A percentile compares a stretch with the other conserved stretches of the same genome.
Evolutionary conservation across 64 coral and sea anemone species (phyloP).

Genomic region (Montipora foliosa): DNA sequence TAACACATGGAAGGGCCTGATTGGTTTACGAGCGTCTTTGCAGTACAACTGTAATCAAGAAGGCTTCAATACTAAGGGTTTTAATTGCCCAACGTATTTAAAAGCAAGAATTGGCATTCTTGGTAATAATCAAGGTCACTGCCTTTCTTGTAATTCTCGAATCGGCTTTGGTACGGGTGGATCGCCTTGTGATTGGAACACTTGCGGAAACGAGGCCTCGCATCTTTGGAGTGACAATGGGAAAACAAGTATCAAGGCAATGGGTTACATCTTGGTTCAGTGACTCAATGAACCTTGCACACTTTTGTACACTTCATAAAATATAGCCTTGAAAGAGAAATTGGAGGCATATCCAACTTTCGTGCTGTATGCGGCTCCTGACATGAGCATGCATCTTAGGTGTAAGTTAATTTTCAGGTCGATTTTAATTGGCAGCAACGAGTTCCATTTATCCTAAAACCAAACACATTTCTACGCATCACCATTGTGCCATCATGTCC

Average conservation of each 20-base stretch:
- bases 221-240: not conserved
- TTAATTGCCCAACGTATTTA: not conserved
- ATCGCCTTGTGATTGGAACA: not conserved
- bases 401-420: too few species aligned
- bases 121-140: conserved; percentile 28
- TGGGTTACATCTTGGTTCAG: conserved; percentile 64
- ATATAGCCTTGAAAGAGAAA: too few species aligned
- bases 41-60: conserved; percentile 58
- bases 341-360: too few species aligned
- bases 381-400: too few species aligned
- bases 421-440: too few species aligned
- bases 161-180: conserved; percentile 50
- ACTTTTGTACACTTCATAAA: too few species aligned
- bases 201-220: conserved; percentile 23
- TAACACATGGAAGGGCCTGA: conserved; percentile 45
- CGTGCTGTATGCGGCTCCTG: too few species aligned
- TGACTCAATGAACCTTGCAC: not conserved
- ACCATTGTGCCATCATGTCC: too few species aligned
- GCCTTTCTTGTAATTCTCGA: conserved; percentile 27
- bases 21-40: not conserved
- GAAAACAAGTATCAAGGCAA: not conserved
- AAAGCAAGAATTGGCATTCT: conserved; percentile 60
- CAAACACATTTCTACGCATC: too few species aligned
- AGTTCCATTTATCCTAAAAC: too few species aligned
- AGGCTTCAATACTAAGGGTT: conserved; percentile 37